Evolutionary conservation across 2,888 invertebrate species (phyloP), one percentile per base, ranked within the genome.

Genomic region (Heteromyza rotundicornis): DNA sequence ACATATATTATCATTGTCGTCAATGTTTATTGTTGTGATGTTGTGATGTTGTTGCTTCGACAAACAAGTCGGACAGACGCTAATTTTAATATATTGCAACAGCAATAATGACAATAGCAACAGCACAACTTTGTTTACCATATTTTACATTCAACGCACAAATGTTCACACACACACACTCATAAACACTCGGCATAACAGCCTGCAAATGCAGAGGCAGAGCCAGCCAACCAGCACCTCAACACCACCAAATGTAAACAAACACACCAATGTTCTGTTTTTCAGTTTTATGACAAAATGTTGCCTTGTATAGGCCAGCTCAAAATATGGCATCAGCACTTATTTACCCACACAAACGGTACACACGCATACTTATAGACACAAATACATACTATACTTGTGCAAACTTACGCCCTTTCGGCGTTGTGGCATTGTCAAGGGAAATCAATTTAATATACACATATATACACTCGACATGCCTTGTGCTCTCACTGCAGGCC

Each of bases 381-480:
- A 54, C 3, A 47, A 10, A 24, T 7, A 14, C 36, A 49, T 35
- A 32, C 52, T 12, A 20, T 20, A 12, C 32, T 14, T 36, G 35
- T 8, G 17, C 27, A 58, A 20, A n/a, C 10, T n/a, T 40, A 40
- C 60, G 51, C 60, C 56, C 56, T 60, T 56, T 57, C 53, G 51
- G 27, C 36, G 60, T 56, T 51, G 35, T 20, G 16, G 35, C 49
- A 5, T 16, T 55, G 54, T 50, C 60, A 50, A 47, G 60, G 60
- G 60, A 60, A 60, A 60, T 60, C 60, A 60, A 54, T 60, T 60
- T 60, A 55, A 60, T 44, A 59, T 53, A 59, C 17, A 53, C 22
- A 22, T 22, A 51, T 23, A 36, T 24, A n/a, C 10, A n/a, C n/a
- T 22, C 52, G 32, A 23, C 24, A 27, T 8, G 53, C 17, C 32